Base-by-base conservation (phyloP, 2,113 vertebrate genomes). In the Lutjanus erythropterus region DNA sequence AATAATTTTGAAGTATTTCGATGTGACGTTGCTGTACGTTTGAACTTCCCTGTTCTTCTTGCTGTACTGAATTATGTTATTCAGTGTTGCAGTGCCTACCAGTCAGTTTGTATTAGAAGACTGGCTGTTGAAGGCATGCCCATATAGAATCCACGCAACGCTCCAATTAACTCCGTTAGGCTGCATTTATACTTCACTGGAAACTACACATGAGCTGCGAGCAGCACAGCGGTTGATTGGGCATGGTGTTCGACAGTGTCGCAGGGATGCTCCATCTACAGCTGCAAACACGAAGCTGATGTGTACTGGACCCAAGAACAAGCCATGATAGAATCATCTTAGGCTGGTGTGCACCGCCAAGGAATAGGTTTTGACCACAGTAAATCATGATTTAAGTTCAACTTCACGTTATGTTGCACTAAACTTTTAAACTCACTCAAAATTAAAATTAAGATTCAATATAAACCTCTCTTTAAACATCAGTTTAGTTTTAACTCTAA, bases 1-100 rank as follows among this genome's bases (percentile, higher is more conserved):
- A 93, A 89, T 91, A 89, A 87, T 89, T 86, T 49, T 86, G 23
- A 64, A 86, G 49, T 41, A 67, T 72, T 65, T 77, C 67, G 33
- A 50, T 73, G 71, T 85, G 71, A 80, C n/a, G 1, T 12, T 65
- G 71, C 74, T 55, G 46, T 66, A 72, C 68, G 79, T 75, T 88
- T 85, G 21, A 74, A 71, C 33, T 25, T 78, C 50, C 37, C 39
- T 78, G 77, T 78, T 82, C 73, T 7, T 56, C n/a, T 47, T 74
- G 65, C 60, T 80, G 82, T 80, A 60, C 65, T 53, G 76, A 71
- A 33, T 50, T 31, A 76, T 79, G 71, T 81, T 90, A 65, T 77
- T 80, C 64, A 61, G 39, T 21, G 46, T 59, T 84, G 23, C 75
- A 42, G n/a, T 64, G 73, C 83, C 72, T 65, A 75, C 68, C 41